These are phyloP conservation scores for Trissolcus japonicus DNA, from an alignment of 2,888 invertebrate species.

Conservation along the genomic window DNA sequence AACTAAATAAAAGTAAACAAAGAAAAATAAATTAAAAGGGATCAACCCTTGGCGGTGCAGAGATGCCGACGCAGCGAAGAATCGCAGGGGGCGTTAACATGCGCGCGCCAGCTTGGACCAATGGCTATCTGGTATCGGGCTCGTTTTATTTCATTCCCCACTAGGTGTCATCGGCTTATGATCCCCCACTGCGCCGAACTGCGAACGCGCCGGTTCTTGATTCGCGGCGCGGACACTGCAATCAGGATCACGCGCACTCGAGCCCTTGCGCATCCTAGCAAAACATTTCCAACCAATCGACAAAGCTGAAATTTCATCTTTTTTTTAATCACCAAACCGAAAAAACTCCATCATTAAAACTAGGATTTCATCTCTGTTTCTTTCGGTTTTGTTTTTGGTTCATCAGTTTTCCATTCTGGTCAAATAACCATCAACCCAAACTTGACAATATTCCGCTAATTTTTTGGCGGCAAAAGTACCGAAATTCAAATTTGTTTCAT, in stretches of 20 bases:
- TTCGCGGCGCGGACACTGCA: conserved; percentile 49
- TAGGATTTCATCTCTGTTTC: not conserved
- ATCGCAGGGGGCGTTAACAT: conserved; percentile 67
- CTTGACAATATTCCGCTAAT: no score
- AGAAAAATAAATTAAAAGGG: no score
- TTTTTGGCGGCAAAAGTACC: not conserved
- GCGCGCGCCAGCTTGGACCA: conserved; percentile 62
- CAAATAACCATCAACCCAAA: no score
- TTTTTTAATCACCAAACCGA: not conserved
- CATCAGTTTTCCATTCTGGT: no score
- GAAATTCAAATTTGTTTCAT: not conserved
- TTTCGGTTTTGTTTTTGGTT: not conserved
- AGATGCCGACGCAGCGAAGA: conserved; percentile 15
- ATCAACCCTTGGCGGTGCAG: not conserved
- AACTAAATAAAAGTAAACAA: no score
- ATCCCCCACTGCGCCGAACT: conserved; percentile 46
- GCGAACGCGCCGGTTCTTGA: conserved; percentile 42
- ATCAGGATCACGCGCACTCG: conserved; percentile 63
- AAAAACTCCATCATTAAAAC: not conserved
- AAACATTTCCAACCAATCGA: not conserved
- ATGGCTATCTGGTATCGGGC: conserved; percentile 63
- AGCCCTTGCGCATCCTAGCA: not conserved
- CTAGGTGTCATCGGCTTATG: conserved; percentile 54
- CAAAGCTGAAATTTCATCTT: not conserved
- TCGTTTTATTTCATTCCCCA: conserved; percentile 61